Base-by-base conservation (phyloP, 2,113 vertebrate genomes). In the Tylochromis polylepis region DNA sequence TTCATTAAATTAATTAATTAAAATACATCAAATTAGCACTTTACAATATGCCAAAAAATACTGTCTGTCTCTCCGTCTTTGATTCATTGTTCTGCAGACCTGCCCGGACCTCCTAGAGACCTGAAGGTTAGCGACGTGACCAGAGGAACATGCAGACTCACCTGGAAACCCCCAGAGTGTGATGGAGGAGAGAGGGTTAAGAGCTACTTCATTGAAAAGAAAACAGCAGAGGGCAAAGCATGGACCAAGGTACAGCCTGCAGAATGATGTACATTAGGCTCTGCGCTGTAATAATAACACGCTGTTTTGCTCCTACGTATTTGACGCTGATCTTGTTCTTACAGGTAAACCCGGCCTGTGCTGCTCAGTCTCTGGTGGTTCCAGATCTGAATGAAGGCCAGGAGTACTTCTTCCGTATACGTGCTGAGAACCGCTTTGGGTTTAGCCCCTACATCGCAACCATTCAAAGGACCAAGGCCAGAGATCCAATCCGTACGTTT, bases 151-250 rank as follows among this genome's bases (percentile, higher is more conserved):
- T 99, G 98, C 91, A 97, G 96, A 95, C 97, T 99, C 88, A 95
- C 97, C 59, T 99, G 99, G 99, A 99, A 98, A 92, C 96, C 98
- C 90, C 99, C 99, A 82, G 97, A 97, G 20, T 96, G 97, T 65
- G 99, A 99, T 46, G 99, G 99, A 85, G 99, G 99, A 89, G 97
- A 99, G 51, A 97, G 97, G 91, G 97, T 99, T 87, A 98, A 97
- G 95, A 98, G 98, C 92, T 99, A 99, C 90, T 98, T 97, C 79
- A 96, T 99, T 22, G 99, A 99, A 94, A 98, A 98, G 94, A 99
- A 97, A 93, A 97, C 97, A 2, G 97, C 98, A 77, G 95, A 96
- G 83, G 98, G 98, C 81, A 99, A 98, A 93, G 98, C 98, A 84
- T 99, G 99, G 99, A 98, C 98, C 15, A 99, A 98, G 95, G 98